phyloP scores from a whole-genome alignment of 2,888 invertebrate species.

The Heliconius charithonia region DNA sequence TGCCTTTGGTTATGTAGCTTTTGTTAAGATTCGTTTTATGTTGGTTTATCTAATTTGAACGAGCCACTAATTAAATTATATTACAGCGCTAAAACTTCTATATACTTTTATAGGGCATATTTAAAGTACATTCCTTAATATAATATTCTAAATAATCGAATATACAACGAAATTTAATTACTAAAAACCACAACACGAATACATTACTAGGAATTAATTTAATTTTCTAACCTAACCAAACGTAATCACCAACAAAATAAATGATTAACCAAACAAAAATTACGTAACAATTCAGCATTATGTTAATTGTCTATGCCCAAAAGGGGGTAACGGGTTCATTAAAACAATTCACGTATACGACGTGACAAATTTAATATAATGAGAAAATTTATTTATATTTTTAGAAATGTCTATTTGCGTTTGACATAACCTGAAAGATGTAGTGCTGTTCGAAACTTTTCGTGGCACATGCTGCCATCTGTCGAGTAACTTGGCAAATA shows the following conservation, averaged over 20 bases:
- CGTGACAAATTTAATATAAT: constrained; percentile 11
- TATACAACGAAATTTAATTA: neutral
- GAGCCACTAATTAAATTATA: neutral
- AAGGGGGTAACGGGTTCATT: constrained; percentile 1
- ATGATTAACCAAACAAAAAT: constrained; percentile 1
- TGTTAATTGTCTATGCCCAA: neutral
- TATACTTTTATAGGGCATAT: neutral
- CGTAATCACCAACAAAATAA: constrained; percentile 17
- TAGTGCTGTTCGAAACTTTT: constrained; percentile 44
- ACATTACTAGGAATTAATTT: neutral
- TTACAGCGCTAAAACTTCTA: neutral
- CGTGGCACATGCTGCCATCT: constrained; percentile 69
- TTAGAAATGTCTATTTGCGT: constrained; percentile 35
- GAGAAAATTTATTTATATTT: constrained; percentile 33
- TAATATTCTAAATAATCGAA: neutral
- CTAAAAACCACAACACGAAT: constrained; percentile 9
- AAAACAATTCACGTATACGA: neutral
- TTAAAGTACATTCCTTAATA: neutral
- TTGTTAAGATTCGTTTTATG: constrained; percentile 29
- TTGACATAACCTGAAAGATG: constrained; percentile 51
- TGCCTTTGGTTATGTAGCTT: constrained; percentile 45
- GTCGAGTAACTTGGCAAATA: constrained; percentile 67
- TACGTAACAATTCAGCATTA: constrained; percentile 4
- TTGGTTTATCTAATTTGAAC: constrained; percentile 1
- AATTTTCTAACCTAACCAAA: neutral